Base-by-base conservation (phyloP, 1,140 invertebrate genomes). In the Trachymyrmex cornetzi region DNA sequence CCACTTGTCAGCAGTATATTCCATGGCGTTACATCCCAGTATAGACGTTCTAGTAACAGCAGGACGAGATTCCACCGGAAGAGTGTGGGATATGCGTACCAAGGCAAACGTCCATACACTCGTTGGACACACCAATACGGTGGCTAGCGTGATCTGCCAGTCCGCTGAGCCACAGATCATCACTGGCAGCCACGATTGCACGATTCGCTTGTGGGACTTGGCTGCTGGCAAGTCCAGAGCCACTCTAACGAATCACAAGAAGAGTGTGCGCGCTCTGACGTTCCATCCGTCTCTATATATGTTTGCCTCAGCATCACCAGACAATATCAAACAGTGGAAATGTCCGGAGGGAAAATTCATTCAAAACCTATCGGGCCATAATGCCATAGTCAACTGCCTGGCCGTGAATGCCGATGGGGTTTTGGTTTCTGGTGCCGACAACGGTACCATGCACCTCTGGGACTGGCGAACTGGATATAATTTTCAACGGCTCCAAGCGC, bases 251-350 rank as follows among this genome's bases (percentile, higher is more conserved):
- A 99, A 99, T 96, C 99, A 99, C 94, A 99, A 99, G 95, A 99
- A 99, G 93, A 99, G 99, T 92, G 99, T 99, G 0, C 96, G 99
- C 85, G 97, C 99, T 61, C 94, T 99, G 1, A 97, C 97, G 0
- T 96, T 99, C 14, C 99, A 99, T 96, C 99, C 99, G 0, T 97
- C 97, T 61, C 95, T 99, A 95, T 98, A 99, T 94, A 99, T 99
- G 96, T 99, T 99, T 95, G 99, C 98, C 0, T 99, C 99, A 3
- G 99, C 98, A 1, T 99, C 99, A 1, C 98, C 99, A 0, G 99
- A 99, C 94, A 99, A 99, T 93, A 99, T 99, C 77, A 99, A 99
- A 94, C 98, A 99, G 94, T 99, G 99, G 99, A 99, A 98, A 94
- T 99, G 99, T 94, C 99, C 99, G 0, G 99, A 99, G 93, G 99